Conservation (phyloP, 53 echinoderm and acorn worm species). For the Actinopyga echinites region DNA sequence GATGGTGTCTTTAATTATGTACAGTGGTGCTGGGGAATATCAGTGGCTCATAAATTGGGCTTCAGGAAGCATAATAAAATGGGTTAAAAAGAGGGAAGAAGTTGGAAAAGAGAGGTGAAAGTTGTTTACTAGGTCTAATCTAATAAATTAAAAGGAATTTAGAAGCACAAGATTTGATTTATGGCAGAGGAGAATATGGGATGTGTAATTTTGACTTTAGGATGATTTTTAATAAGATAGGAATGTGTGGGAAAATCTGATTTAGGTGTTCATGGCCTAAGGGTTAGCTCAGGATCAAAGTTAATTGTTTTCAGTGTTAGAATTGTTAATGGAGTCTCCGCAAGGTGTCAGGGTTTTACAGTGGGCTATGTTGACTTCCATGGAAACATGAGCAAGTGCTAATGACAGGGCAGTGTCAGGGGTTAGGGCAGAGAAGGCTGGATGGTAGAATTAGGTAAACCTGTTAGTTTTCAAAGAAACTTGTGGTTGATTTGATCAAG, state of each 20-base stretch:
- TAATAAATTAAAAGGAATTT: constrained; percentile 55
- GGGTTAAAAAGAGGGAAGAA: constrained; percentile 11
- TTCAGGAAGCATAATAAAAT: constrained; percentile 34
- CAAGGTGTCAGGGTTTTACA: constrained; percentile 35
- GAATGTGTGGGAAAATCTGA: constrained; percentile 56
- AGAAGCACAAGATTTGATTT: constrained; percentile 37
- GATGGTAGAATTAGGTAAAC: constrained; percentile 37
- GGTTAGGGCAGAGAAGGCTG: neutral
- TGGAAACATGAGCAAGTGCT: constrained; percentile 43
- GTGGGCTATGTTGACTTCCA: neutral
- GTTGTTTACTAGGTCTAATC: constrained; percentile 43
- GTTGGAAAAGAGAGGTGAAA: constrained; percentile 32
- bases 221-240: constrained; percentile 46
- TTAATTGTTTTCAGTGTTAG: constrained; percentile 48
- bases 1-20: constrained; percentile 27
- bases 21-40: constrained; percentile 33
- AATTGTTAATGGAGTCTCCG: constrained; percentile 34
- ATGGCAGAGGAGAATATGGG: constrained; percentile 36
- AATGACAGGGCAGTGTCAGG: constrained; percentile 31
- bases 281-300: constrained; percentile 31
- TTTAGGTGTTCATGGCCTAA: constrained; percentile 44
- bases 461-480: constrained; percentile 23
- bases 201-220: constrained; percentile 43
- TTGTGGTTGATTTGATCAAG: constrained; percentile 40
- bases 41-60: constrained; percentile 38